Conservation (phyloP, 2,888 invertebrate species). For the Agrilus mali region DNA sequence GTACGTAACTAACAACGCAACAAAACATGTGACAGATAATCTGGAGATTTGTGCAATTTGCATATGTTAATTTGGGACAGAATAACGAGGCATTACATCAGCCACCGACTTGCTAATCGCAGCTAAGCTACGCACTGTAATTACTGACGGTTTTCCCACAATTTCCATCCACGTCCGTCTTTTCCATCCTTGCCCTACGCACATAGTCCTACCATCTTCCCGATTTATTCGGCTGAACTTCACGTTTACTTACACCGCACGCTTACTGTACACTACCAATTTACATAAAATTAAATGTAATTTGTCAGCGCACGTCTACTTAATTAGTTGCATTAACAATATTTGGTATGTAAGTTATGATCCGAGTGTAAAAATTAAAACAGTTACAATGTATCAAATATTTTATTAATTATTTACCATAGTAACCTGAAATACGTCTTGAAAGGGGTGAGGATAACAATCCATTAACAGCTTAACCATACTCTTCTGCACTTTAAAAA, state of each 20-base stretch:
- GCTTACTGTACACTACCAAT: constrained; percentile 5
- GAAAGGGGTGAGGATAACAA: too few relatives aligned
- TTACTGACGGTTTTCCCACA: constrained; percentile 16
- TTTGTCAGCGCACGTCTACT: constrained; percentile 17
- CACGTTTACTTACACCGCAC: too few relatives aligned
- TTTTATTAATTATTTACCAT: too few relatives aligned
- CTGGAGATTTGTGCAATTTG: constrained; percentile 27
- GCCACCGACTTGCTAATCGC: constrained; percentile 24
- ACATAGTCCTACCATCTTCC: too few relatives aligned
- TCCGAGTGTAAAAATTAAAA: too few relatives aligned
- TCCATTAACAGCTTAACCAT: too few relatives aligned
- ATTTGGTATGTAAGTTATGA: too few relatives aligned
- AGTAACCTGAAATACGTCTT: too few relatives aligned
- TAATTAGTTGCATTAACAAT: constrained; percentile 11
- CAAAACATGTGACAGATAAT: constrained; percentile 30
- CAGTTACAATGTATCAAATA: too few relatives aligned
- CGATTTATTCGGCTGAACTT: too few relatives aligned
- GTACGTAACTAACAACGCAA: too few relatives aligned
- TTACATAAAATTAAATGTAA: constrained; percentile 18
- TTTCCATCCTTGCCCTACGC: constrained; percentile 7
- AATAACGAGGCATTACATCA: constrained; percentile 25
- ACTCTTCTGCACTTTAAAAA: too few relatives aligned
- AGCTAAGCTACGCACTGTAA: constrained; percentile 15
- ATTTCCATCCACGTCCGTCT: constrained; percentile 12
- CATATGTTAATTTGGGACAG: constrained; percentile 28